Conservation (phyloP, 1,140 invertebrate genomes). For the Anoplophora glabripennis region DNA sequence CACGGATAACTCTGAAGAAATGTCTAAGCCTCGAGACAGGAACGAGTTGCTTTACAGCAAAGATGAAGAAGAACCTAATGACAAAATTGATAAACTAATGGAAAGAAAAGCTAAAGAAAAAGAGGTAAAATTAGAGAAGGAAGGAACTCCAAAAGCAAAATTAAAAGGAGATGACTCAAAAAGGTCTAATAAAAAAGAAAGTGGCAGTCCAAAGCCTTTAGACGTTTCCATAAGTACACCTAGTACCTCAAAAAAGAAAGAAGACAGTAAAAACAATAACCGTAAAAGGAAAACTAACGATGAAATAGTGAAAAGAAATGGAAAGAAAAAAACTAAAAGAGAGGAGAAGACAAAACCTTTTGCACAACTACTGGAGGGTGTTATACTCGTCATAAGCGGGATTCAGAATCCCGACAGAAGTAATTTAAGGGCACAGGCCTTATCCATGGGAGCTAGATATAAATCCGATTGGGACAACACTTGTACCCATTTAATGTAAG, state of each 20-base stretch:
- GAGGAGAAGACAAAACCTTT: constrained; percentile 52
- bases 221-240: neutral
- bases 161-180: neutral
- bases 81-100: constrained; percentile 55
- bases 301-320: constrained; percentile 3
- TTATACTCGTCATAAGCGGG: constrained; percentile 79
- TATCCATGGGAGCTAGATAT: constrained; percentile 78
- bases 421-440: constrained; percentile 64
- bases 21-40: constrained; percentile 29
- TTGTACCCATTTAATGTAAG: constrained; percentile 83
- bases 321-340: constrained; percentile 22
- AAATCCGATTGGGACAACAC: constrained; percentile 67
- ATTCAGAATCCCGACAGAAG: constrained; percentile 78
- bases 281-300: neutral
- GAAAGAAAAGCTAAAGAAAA: constrained; percentile 51
- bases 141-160: constrained; percentile 13
- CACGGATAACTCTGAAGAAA: constrained; percentile 6
- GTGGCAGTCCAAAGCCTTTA: neutral
- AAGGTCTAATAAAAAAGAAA: neutral
- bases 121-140: constrained; percentile 25
- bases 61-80: constrained; percentile 53
- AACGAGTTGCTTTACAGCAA: constrained; percentile 53
- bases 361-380: constrained; percentile 59
- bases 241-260: constrained; percentile 17
- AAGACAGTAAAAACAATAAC: constrained; percentile 10